A percentile compares a stretch with the other conserved stretches of the same genome.
phyloP scores from a whole-genome alignment of 2,113 vertebrate genomes.

The Recurvirostra avosetta region DNA sequence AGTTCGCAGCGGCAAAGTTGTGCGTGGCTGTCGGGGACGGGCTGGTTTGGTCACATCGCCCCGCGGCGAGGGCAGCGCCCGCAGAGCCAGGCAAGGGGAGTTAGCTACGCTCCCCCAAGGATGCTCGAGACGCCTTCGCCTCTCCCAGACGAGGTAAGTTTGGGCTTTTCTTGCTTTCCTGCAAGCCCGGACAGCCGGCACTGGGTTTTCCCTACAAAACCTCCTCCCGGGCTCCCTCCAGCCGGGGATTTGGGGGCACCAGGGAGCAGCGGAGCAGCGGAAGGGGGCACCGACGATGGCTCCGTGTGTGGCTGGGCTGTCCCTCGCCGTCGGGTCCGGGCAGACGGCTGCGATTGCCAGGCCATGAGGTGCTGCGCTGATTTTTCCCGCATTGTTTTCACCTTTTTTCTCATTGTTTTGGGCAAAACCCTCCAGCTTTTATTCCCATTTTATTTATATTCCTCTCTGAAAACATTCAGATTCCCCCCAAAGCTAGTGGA shows the following conservation, averaged over 20 bases:
- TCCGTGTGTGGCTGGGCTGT: fast-evolving
- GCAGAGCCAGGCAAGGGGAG: fast-evolving
- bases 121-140: fast-evolving
- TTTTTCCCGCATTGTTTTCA: background rate
- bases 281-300: background rate
- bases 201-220: fast-evolving
- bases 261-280: fast-evolving
- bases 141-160: background rate
- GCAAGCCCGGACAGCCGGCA: fast-evolving
- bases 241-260: fast-evolving
- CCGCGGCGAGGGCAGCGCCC: fast-evolving
- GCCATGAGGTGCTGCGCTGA: fast-evolving
- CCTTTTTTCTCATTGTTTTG: background rate
- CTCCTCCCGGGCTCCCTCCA: background rate
- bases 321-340: fast-evolving
- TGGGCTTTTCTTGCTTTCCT: background rate
- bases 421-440: fast-evolving
- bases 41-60: background rate
- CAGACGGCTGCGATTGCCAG: background rate
- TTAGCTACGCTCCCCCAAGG: fast-evolving
- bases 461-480: background rate
- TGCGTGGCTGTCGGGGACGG: fast-evolving
- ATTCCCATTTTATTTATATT: background rate
- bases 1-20: background rate
- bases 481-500: background rate